Evolutionary conservation across 2,888 invertebrate genomes (phyloP), one percentile per base, ranked within the genome.

Genomic region (Amblyjoppa fuscipennis): DNA sequence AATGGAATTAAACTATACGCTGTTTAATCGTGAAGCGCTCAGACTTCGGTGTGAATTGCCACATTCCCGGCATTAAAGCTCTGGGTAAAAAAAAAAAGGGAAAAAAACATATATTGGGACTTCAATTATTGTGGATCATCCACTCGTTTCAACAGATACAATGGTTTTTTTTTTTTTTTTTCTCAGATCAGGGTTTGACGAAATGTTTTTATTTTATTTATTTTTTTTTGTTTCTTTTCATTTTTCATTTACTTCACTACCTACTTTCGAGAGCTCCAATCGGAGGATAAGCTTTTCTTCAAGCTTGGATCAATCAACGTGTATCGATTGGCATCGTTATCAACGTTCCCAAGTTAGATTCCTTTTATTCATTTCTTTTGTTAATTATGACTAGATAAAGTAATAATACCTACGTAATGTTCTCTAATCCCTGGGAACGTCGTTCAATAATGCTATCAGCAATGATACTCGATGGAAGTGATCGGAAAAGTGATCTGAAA

Each of bases 311-410:
- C 75, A 74, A 82, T 77, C 80, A 78, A 85, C 68, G 66, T 20
- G 53, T 73, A 77, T 83, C 85, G 68, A 69, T 80, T 84, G 51
- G 34, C 69, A 76, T 76, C 70, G 28, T 45, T 45, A 28, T 75
- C 75, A 68, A 83, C 83, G 78, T 83, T 85, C 69, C 82, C 74
- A 76, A 56, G 53, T 31, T 66, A 28, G 56, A 71, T 74, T 77
- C 13, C 49, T 61, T 45, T 51, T 13, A 41, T 20, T 79, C 11
- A 38, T 59, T 41, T 79, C 20, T 9, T 81, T 61, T 28, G 59
- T 80, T 49, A 87, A 80, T 87, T 86, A 85, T 87, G 87, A 88
- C 88, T 88, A 88, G 88, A 88, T 66, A 75, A 86, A 88, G 83
- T 80, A 81, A 87, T 83, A 74, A 68, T 79, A 83, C 82, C 84